These are phyloP conservation scores for Drosophila orosa DNA, from an alignment of 1,140 invertebrate genomes.

Conservation along the genomic window DNA sequence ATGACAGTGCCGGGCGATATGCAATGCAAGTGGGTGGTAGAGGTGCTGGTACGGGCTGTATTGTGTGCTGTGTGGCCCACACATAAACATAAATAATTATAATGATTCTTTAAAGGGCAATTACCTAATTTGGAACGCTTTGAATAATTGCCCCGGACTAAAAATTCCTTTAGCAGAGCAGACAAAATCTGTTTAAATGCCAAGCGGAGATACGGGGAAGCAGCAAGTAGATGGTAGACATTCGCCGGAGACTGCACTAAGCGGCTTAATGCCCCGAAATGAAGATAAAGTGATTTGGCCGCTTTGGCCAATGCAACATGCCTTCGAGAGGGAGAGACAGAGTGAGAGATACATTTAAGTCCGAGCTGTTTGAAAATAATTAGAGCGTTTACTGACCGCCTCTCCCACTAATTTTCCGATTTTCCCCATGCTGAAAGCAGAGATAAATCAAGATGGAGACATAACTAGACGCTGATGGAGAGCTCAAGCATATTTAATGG, in stretches of 20 bases:
- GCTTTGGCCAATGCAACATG: slow-evolving; percentile 45
- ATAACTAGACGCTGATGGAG: slow-evolving; percentile 10
- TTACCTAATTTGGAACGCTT: slow-evolving; percentile 80
- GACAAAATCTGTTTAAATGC: slow-evolving; percentile 61
- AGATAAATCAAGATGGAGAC: slow-evolving; percentile 13
- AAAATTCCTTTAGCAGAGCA: slow-evolving; percentile 14
- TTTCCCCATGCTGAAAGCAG: slow-evolving; percentile 24
- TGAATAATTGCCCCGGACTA: slow-evolving; percentile 71
- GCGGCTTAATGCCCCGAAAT: slow-evolving; percentile 76
- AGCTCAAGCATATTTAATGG: slow-evolving; percentile 24
- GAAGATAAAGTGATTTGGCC: slow-evolving; percentile 74
- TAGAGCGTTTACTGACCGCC: slow-evolving; percentile 72
- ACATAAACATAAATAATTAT: slow-evolving; percentile 82
- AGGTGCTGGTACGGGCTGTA: no score
- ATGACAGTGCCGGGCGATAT: slow-evolving; percentile 58
- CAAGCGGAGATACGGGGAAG: background rate
- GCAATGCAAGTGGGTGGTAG: slow-evolving; percentile 42
- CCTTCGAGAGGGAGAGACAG: background rate
- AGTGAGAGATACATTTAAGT: slow-evolving; percentile 71
- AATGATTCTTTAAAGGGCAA: slow-evolving; percentile 82
- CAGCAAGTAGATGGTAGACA: slow-evolving; percentile 11
- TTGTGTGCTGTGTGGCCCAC: slow-evolving; percentile 11
- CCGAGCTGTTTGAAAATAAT: slow-evolving; percentile 79
- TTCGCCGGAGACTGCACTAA: slow-evolving; percentile 64
- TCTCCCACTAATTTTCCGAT: slow-evolving; percentile 2